Evolutionary conservation across 64 coral and sea anemone species (phyloP), one percentile per base, ranked within the genome.

Genomic region (Stichodactyla helianthus): DNA sequence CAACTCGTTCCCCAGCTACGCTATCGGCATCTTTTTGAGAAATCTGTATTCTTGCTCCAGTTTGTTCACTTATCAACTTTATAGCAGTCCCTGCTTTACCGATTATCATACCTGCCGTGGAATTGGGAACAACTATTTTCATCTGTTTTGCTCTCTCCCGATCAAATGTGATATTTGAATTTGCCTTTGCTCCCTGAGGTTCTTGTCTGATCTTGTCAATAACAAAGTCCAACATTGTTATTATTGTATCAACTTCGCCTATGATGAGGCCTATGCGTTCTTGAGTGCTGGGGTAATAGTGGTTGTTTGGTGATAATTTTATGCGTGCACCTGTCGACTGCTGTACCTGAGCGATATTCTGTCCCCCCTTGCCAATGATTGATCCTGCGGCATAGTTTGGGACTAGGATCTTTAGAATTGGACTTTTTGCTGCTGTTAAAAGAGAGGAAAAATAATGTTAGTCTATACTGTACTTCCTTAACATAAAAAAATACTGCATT

Each of bases 361-460:
- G 93, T 50, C 97, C 97, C 78, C 93, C 93, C 86, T 99, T 99
- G 57, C 97, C 97, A 79, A 99, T 99, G 79, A 99, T 99, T 26
- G 97, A 99, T 35, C 97, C 97, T n/a, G 97, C 97, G 4, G 93
- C 93, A 94, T 99, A 89, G 77, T 95, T 99, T 11, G 97, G 97
- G 17, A 99, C 92, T 22, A 99, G 81, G 53, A 94, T 90, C 86
- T 99, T 99, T 74, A 99, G 55, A 59, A 99, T 99, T 9, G 97
- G 97, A 51, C 89, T 89, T 83, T 99, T 99, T 74, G 93, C 93
- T 87, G 94, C 94, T 97, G 78, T 53, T 54, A 54, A 52, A 51
- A 70, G 22, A 28, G 23, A 71, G 27, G 25, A 22, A 22, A 65
- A 7, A 6, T n/a, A 65, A 6, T 6, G 62, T 65, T 65, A 65